Conservation (phyloP, 1,140 invertebrate genomes). For the Scaptomyza hsui region DNA sequence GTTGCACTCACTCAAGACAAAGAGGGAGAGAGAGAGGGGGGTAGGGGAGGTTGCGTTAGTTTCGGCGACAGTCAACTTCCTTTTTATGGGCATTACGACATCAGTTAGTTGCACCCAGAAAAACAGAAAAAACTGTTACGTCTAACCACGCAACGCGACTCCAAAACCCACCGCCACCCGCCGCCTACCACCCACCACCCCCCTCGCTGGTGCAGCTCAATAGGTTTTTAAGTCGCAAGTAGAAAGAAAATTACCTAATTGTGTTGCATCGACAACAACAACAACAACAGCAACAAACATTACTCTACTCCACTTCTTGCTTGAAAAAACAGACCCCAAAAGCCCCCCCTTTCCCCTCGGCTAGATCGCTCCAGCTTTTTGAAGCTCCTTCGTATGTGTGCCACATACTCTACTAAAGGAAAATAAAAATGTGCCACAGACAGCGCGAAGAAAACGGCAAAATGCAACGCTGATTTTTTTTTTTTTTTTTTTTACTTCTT, state of each 20-base stretch:
- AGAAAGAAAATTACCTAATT: constrained; percentile 82
- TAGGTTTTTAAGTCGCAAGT: constrained; percentile 49
- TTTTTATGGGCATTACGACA: constrained; percentile 64
- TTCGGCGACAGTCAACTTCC: constrained; percentile 49
- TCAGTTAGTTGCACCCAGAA: constrained; percentile 9
- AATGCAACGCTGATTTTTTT: constrained; percentile 51
- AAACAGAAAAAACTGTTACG: constrained; percentile 48
- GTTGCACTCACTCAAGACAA: not conserved
- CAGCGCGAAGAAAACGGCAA: constrained; percentile 51
- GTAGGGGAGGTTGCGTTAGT: not conserved
- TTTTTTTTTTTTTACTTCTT: constrained; percentile 12
- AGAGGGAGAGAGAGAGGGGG: not conserved
- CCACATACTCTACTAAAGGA: constrained; percentile 52
- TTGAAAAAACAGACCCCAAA: constrained; percentile 23
- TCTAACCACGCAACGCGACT: constrained; percentile 52
- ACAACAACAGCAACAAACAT: constrained; percentile 58
- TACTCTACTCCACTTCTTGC: constrained; percentile 78
- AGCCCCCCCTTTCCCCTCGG: not conserved
- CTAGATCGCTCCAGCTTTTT: constrained; percentile 8
- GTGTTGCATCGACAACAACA: constrained; percentile 69
- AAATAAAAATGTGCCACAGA: constrained; percentile 74
- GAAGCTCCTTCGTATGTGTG: constrained; percentile 59
- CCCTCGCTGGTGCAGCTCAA: constrained; percentile 44
- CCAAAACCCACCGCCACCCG: not conserved
- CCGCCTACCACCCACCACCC: not conserved